Conservation (phyloP, 2,113 vertebrate genomes). For the Grammomys surdaster region DNA sequence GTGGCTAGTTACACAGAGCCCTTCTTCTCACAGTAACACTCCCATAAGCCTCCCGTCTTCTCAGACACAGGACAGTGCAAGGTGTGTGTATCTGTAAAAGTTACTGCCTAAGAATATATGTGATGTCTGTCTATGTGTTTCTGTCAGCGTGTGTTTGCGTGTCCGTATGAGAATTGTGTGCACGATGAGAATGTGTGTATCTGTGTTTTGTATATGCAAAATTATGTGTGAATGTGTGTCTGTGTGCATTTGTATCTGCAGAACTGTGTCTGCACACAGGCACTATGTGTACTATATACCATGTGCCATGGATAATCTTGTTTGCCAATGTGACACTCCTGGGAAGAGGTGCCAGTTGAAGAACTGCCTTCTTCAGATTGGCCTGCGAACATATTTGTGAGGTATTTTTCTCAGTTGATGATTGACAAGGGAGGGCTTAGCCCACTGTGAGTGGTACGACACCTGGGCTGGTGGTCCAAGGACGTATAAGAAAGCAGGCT, state of each 20-base stretch:
- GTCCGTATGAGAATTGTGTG: not conserved
- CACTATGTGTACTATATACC: not conserved
- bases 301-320: not conserved
- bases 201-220: not conserved
- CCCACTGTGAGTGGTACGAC: not conserved
- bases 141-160: not conserved
- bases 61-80: not conserved
- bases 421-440: not conserved
- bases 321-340: not conserved
- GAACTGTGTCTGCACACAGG: not conserved
- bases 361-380: not conserved
- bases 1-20: not conserved
- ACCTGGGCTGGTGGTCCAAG: not conserved
- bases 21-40: fast-evolving
- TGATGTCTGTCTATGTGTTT: not conserved
- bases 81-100: no score
- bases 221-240: not conserved
- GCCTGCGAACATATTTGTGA: not conserved
- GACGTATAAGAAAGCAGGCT: not conserved
- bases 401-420: not conserved
- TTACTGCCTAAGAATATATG: not conserved
- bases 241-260: not conserved
- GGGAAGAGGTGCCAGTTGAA: not conserved
- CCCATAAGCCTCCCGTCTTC: not conserved
- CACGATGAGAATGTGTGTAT: no score